Conservation (phyloP, 1,140 invertebrate species). For the Andrena cerasifolii region DNA sequence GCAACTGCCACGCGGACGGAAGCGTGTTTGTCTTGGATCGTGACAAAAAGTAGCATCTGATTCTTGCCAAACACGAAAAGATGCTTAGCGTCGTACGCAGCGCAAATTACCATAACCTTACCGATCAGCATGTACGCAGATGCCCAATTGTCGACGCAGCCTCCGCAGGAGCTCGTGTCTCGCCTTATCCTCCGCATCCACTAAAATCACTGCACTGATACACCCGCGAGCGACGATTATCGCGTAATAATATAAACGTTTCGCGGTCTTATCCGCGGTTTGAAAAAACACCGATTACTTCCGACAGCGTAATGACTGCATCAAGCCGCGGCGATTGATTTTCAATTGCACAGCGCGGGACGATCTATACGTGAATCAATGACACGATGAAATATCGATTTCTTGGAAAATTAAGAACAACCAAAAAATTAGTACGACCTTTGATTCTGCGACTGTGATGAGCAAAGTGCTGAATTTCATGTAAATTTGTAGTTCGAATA, state of each 20-base stretch:
- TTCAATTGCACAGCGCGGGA: slow-evolving; percentile 6
- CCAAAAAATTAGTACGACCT: not conserved
- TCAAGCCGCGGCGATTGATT: not conserved
- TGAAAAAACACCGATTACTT: not conserved
- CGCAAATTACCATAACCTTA: slow-evolving; percentile 19
- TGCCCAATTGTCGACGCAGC: no score
- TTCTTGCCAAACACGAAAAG: not conserved
- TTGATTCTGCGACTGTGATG: not conserved
- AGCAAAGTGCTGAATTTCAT: not conserved
- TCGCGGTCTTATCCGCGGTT: not conserved
- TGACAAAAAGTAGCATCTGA: not conserved
- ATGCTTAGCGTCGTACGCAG: not conserved
- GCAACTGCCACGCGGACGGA: slow-evolving; percentile 10
- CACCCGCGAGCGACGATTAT: not conserved
- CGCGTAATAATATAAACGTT: not conserved
- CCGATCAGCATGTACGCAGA: not conserved
- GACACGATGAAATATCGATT: not conserved
- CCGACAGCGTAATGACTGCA: no score
- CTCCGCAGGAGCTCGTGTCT: no score
- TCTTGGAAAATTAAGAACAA: not conserved
- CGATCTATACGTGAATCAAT: not conserved
- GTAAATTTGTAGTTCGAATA: no score
- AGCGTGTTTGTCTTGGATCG: not conserved
- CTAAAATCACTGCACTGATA: no score
- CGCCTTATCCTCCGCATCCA: no score